phyloP scores from a whole-genome alignment of 2,797 vertebrate genomes.

The Taeniopygia guttata region DNA sequence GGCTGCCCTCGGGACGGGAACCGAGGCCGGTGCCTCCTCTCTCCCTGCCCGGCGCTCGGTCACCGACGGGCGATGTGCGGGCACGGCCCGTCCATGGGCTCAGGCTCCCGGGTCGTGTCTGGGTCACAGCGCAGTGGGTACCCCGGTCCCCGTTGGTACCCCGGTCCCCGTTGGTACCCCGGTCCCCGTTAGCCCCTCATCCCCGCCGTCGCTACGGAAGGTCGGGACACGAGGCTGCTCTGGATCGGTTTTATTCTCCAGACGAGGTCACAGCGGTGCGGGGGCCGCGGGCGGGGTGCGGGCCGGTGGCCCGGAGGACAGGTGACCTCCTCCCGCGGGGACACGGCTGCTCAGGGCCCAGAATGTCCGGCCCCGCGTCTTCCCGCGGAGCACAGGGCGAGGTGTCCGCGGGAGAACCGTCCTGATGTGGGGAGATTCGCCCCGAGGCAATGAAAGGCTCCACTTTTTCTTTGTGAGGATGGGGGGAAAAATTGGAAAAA shows the following conservation, averaged over 20 bases:
- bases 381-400: neutral
- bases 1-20: neutral
- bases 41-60: neutral
- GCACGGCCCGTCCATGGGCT: accelerated
- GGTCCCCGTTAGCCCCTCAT: neutral
- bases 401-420: neutral
- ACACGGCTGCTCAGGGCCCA: neutral
- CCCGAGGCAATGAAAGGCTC: neutral
- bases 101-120: accelerated
- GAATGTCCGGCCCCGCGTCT: neutral
- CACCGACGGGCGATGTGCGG: neutral
- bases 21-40: neutral
- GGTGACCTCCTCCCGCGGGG: neutral
- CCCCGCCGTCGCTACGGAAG: neutral
- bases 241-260: neutral
- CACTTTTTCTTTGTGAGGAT: neutral
- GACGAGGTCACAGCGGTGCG: neutral
- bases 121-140: neutral
- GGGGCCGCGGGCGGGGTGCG: neutral
- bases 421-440: neutral
- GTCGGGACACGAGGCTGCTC: neutral
- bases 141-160: accelerated
- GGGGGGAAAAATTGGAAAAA: neutral
- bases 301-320: neutral
- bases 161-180: accelerated